Base-by-base conservation (phyloP, 2,888 invertebrate species). In the Mythimna impura region DNA sequence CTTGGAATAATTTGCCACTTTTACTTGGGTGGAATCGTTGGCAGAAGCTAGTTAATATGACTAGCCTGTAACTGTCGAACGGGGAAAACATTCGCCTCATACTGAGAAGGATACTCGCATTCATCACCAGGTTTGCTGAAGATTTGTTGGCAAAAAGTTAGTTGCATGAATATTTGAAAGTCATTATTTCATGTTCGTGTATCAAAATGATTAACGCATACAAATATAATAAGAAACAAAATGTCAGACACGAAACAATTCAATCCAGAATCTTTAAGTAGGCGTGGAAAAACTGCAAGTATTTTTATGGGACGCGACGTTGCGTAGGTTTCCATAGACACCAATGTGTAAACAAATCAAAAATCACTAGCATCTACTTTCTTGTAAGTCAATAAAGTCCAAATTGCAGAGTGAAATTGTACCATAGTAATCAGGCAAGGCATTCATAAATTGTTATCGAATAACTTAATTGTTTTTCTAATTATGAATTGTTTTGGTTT, bases 281-380 rank as follows among this genome's bases (percentile, higher is more conserved):
- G 63, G 55, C 50, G 65, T 62, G 81, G 76, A 78, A 77, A 81
- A 73, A 75, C 65, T 73, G 73, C 62, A 55, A 70, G 36, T 52
- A 69, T 83, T 83, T 85, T 86, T 84, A 86, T 83, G 73, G 67
- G 70, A 67, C 79, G 84, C 83, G 84, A 82, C 71, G 7, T 55
- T 40, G 73, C 61, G 63, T 77, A n/a, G 80, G 89, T 91, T 89
- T 81, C 87, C 87, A 89, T 89, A 75, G 89, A 76, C 57, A 90
- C 88, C 47, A 69, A 62, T 55, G 60, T 73, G 43, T 78, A 86
- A 90, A 91, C 90, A 91, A 86, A 85, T 61, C 36, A 12, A 47
- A 78, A 76, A 74, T 43, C 20, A 52, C 34, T 60, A 75, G 47
- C 12, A 50, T 2, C 34, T 52, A 73, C 76, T 64, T 63, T 81